Base-by-base conservation (phyloP, 2,113 vertebrate species). In the Gymnobelideus leadbeateri region DNA sequence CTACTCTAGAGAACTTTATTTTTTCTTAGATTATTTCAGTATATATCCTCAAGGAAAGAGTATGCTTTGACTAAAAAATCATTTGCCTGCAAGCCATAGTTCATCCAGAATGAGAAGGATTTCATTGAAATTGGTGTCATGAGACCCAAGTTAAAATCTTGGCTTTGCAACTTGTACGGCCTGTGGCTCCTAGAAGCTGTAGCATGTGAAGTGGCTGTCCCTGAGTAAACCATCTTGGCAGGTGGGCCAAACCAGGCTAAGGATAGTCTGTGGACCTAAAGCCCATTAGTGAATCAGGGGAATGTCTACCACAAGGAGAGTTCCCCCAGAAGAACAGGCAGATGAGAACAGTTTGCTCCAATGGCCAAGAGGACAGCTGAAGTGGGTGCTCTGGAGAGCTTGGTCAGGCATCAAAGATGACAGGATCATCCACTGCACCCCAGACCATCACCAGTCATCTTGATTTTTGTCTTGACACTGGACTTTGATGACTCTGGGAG, bases 1-100 rank as follows among this genome's bases (percentile, higher is more conserved):
- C 19, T 50, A 51, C 43, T 37, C 92, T 54, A 37, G 54, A 96
- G 91, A 53, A 52, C 11, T 61, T 93, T 5, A 28, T 95, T 93
- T 93, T 55, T 96, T 68, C 51, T 90, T n/a, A 93, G 52, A 91
- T n/a, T 37, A 31, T 84, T 19, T 26, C 19, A 19, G 19, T 84
- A 43, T 23, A 84, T 43, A 84, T 23, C 19, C 5, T 84, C 11
- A 28, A 68, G 31, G 28, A 68, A 68, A 68, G 57, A 31, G 12
- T 68, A 68, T 68, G 31, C 57, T 28, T 61, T 61, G 57, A 61
- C 57, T 31, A 61, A 61, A 61, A 55, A 26, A 28, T 57, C 55
- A 57, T 28, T 57, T 28, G 26, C 55, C 2, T 11, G 9, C 26
- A 57, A 68, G 28, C 14, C 12, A 68, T 14, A 37, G 57, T 68